Evolutionary conservation across 2,888 invertebrate species (phyloP).

Genomic region (Allophyes oxyacanthae): DNA sequence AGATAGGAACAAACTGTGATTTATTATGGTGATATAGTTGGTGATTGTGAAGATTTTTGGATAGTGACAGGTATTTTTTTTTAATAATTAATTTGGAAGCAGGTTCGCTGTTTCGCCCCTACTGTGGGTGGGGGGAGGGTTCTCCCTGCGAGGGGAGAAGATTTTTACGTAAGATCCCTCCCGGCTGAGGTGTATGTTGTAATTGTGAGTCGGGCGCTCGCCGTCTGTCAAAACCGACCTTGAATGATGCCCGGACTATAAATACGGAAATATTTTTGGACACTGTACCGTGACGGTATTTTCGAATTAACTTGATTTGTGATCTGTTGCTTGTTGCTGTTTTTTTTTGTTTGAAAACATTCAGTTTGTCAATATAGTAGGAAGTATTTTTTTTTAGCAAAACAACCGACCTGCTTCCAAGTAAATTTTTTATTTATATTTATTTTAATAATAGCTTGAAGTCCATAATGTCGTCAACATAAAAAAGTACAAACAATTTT

Average conservation of each 20-base stretch:
- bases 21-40: slow-evolving; percentile 87
- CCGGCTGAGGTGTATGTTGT: slow-evolving; percentile 69
- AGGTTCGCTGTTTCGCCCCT: slow-evolving; percentile 59
- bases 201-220: slow-evolving; percentile 71
- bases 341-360: slow-evolving; percentile 61
- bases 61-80: slow-evolving; percentile 80
- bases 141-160: slow-evolving; percentile 62
- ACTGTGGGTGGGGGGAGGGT: slow-evolving; percentile 50
- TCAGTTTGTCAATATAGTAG: slow-evolving; percentile 33
- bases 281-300: slow-evolving; percentile 70
- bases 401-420: slow-evolving; percentile 50
- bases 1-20: slow-evolving; percentile 88
- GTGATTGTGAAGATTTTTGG: slow-evolving; percentile 80
- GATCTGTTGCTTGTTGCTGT: slow-evolving; percentile 57
- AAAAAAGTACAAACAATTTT: background rate
- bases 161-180: slow-evolving; percentile 80
- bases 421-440: slow-evolving; percentile 6
- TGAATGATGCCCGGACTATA: slow-evolving; percentile 82
- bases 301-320: slow-evolving; percentile 72
- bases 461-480: slow-evolving; percentile 59
- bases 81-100: slow-evolving; percentile 71
- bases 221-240: slow-evolving; percentile 84
- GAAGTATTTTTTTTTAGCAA: slow-evolving; percentile 31
- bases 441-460: slow-evolving; percentile 23
- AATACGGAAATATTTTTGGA: slow-evolving; percentile 87